These are phyloP conservation scores for Thereva nobilitata DNA, from an alignment of 2,888 invertebrate genomes.

Conservation along the genomic window DNA sequence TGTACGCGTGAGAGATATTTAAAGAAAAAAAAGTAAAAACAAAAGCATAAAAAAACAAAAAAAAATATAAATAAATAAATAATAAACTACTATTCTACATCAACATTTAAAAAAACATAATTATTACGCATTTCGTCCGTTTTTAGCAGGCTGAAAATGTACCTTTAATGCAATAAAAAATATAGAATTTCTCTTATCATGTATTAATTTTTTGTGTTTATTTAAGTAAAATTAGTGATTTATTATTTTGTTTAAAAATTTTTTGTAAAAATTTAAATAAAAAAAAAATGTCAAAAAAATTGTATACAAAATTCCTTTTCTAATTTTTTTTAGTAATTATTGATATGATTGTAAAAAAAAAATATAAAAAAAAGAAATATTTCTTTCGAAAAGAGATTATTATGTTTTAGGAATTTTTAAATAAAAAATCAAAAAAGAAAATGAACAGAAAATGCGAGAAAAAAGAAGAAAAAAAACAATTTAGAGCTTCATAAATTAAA, in stretches of 20 bases:
- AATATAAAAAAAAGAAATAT: too few species aligned
- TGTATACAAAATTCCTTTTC: too few species aligned
- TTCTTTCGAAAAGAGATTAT: too few species aligned
- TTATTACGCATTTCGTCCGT: slow-evolving; percentile 22
- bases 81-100: too few species aligned
- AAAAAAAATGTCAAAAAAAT: too few species aligned
- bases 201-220: slow-evolving; percentile 9
- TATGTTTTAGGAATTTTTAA: background rate
- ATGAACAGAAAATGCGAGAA: slow-evolving; percentile 22
- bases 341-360: too few species aligned
- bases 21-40: too few species aligned
- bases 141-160: slow-evolving; percentile 16
- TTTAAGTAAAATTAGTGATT: slow-evolving; percentile 12
- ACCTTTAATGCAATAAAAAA: slow-evolving; percentile 12
- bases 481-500: slow-evolving; percentile 35
- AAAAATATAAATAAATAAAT: too few species aligned
- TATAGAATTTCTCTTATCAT: background rate
- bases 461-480: slow-evolving; percentile 6
- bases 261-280: slow-evolving; percentile 18
- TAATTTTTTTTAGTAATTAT: too few species aligned
- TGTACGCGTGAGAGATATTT: too few species aligned
- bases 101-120: too few species aligned
- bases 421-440: slow-evolving; percentile 14
- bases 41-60: too few species aligned
- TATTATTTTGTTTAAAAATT: slow-evolving; percentile 8